A percentile compares a stretch with the other conserved stretches of the same genome.
These are phyloP conservation scores for Gymnoscelis rufifasciata DNA, from an alignment of 2,888 invertebrate genomes.

Conservation along the genomic window DNA sequence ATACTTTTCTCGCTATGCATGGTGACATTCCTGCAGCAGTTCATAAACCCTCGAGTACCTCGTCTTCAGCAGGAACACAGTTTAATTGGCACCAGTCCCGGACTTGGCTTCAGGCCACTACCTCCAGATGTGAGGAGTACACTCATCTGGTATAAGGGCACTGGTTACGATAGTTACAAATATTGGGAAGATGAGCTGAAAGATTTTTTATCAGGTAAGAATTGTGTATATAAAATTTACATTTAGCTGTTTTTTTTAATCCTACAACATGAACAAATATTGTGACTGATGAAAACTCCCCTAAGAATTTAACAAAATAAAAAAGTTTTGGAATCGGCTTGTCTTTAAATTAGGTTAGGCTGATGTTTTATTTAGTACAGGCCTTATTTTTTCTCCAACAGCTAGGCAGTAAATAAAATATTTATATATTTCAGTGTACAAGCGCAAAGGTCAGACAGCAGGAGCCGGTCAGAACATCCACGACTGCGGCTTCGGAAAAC, in stretches of 20 bases:
- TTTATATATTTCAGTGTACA: slow-evolving; percentile 84
- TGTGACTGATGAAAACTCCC: too few relatives aligned
- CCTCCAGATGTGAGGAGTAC: slow-evolving; percentile 95
- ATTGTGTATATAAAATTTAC: too few relatives aligned
- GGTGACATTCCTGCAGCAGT: slow-evolving; percentile 93
- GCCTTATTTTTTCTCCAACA: too few relatives aligned
- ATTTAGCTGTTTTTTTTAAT: background rate
- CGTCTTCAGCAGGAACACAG: slow-evolving; percentile 90
- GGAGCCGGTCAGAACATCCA: slow-evolving; percentile 86
- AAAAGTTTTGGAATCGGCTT: too few relatives aligned
- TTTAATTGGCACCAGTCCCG: slow-evolving; percentile 95
- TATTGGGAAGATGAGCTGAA: slow-evolving; percentile 89
- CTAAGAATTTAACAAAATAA: too few relatives aligned
- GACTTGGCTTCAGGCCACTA: slow-evolving; percentile 96
- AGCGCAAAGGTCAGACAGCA: slow-evolving; percentile 84
- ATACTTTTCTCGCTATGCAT: slow-evolving; percentile 95
- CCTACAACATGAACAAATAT: too few relatives aligned
- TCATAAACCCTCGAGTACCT: slow-evolving; percentile 92
- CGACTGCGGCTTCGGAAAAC: slow-evolving; percentile 84
- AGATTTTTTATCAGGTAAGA: slow-evolving; percentile 87
- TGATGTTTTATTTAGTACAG: background rate
- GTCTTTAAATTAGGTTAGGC: too few relatives aligned
- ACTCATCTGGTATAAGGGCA: slow-evolving; percentile 95
- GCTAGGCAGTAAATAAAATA: too few relatives aligned
- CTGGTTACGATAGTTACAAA: slow-evolving; percentile 85